These are phyloP conservation scores for Edolisoma coerulescens DNA, from an alignment of 2,113 vertebrate genomes.

Conservation along the genomic window DNA sequence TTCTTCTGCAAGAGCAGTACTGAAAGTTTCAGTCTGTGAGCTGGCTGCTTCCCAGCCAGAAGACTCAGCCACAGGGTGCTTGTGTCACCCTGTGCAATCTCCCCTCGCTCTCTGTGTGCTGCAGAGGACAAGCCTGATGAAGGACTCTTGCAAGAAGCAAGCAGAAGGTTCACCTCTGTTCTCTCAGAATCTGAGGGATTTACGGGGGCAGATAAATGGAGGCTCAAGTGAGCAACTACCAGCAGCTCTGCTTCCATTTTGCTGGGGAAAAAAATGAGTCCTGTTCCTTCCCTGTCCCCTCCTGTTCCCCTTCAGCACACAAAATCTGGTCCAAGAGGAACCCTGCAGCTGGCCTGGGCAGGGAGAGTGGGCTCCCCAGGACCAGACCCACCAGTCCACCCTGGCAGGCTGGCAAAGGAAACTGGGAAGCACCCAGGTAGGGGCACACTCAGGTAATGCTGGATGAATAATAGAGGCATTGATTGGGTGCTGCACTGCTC, in stretches of 20 bases:
- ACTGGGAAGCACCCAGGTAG: background rate
- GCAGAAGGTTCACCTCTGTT: rapidly evolving
- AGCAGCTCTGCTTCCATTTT: background rate
- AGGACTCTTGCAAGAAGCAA: background rate
- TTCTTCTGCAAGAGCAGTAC: background rate
- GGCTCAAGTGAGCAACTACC: background rate
- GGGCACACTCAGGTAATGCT: background rate
- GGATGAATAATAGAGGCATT: background rate
- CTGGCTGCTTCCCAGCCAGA: background rate
- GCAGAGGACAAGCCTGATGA: background rate
- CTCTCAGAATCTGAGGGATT: background rate
- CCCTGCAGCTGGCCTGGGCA: background rate
- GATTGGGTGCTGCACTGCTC: background rate
- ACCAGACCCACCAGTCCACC: background rate
- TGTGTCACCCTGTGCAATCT: background rate
- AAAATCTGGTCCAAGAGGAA: background rate
- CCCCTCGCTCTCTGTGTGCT: background rate
- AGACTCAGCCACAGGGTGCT: background rate
- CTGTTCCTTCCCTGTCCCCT: background rate
- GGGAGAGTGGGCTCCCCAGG: background rate
- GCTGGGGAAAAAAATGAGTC: background rate
- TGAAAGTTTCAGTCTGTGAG: background rate
- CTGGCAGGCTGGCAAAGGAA: background rate
- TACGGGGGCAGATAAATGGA: background rate
- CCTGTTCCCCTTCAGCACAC: background rate